Evolutionary conservation across 2,113 vertebrate species (phyloP).

Genomic region (Archocentrus centrarchus): DNA sequence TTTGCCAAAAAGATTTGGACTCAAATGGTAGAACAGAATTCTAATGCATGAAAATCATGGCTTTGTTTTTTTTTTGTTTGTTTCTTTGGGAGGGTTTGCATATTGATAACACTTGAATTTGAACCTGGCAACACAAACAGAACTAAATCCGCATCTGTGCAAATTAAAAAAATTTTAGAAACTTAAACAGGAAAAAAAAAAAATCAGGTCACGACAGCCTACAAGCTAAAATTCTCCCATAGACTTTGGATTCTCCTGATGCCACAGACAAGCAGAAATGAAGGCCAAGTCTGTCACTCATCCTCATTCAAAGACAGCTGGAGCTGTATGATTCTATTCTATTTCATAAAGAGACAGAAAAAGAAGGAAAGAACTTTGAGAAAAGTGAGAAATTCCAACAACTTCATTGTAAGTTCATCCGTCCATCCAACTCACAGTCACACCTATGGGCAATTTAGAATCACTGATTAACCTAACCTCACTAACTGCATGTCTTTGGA

Average conservation of each 20-base stretch:
- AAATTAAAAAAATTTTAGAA: too few species aligned
- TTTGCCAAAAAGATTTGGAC: constrained; percentile 44
- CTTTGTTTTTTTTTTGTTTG: not conserved
- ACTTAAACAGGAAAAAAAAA: not conserved
- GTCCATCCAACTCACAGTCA: too few species aligned
- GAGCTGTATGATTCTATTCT: too few species aligned
- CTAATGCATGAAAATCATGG: not conserved
- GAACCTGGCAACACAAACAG: not conserved
- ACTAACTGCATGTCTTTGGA: too few species aligned
- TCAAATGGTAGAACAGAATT: constrained; percentile 4
- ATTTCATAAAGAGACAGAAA: too few species aligned
- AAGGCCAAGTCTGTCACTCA: not conserved
- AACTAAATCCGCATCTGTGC: not conserved
- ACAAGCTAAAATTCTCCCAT: not conserved
- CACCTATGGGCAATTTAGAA: too few species aligned
- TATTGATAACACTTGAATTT: not conserved
- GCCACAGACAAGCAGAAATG: not conserved
- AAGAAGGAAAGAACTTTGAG: too few species aligned
- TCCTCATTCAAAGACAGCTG: not conserved
- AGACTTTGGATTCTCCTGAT: not conserved
- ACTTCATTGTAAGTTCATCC: too few species aligned
- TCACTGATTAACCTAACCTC: too few species aligned
- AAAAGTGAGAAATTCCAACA: too few species aligned
- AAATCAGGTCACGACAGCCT: not conserved
- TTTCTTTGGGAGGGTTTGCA: not conserved